Percentiles rank a stretch among this genome's conserved stretches.
Evolutionary conservation across 2,113 vertebrate species (phyloP).

Genomic region (Lasiurus borealis): DNA sequence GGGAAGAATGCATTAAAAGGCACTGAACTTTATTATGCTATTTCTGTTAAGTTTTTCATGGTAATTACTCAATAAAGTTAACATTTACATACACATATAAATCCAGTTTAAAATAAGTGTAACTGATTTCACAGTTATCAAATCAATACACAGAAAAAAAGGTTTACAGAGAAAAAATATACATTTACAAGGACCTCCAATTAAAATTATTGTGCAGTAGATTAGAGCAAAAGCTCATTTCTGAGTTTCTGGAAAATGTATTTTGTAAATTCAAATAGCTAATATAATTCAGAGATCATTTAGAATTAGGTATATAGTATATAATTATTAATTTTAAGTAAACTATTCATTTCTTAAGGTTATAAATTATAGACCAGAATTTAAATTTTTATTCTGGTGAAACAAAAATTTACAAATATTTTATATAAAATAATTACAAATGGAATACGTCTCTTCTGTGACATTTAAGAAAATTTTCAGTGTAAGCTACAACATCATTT

Average conservation of each 20-base stretch:
- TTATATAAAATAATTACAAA: constrained; percentile 46
- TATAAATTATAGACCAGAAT: constrained; percentile 40
- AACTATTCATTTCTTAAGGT: constrained; percentile 45
- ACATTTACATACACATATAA: constrained; percentile 51
- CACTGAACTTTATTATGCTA: constrained; percentile 19
- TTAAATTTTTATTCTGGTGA: constrained; percentile 51
- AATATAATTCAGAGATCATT: too few relatives aligned
- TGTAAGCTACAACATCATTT: constrained; percentile 14
- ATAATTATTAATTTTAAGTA: constrained; percentile 49
- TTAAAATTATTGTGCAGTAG: constrained; percentile 44
- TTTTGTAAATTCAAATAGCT: constrained; percentile 53
- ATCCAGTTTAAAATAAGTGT: constrained; percentile 24
- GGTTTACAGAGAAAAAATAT: constrained; percentile 54
- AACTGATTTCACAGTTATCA: constrained; percentile 59
- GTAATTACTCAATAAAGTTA: constrained; percentile 63
- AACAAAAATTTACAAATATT: constrained; percentile 62
- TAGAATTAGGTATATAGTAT: constrained; percentile 42
- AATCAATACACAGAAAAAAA: constrained; percentile 30
- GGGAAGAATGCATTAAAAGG: not conserved
- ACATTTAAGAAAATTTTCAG: constrained; percentile 23
- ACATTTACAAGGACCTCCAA: constrained; percentile 7
- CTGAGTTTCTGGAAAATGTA: constrained; percentile 31
- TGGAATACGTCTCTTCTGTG: not conserved
- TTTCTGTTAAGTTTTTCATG: constrained; percentile 56
- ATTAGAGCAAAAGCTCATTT: constrained; percentile 55